A percentile compares a stretch with the other conserved stretches of the same genome.
These are phyloP conservation scores for Thunnus thynnus DNA, from an alignment of 2,113 vertebrate species.

Conservation along the genomic window DNA sequence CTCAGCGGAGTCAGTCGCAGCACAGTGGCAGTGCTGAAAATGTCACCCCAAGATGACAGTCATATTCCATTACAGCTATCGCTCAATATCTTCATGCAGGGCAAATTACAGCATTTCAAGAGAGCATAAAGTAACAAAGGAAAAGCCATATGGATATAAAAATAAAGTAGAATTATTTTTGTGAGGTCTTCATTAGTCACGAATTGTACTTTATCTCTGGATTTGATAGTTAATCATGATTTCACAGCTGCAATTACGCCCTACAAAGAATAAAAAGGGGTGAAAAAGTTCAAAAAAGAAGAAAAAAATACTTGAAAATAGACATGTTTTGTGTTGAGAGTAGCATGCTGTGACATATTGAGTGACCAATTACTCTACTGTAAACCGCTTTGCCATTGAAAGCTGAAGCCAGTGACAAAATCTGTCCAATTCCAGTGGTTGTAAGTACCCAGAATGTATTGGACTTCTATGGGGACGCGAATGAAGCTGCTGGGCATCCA, in stretches of 20 bases:
- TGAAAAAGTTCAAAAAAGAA: conserved; percentile 36
- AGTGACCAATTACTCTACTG: conserved; percentile 78
- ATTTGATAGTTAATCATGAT: conserved; percentile 54
- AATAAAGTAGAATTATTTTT: conserved; percentile 47
- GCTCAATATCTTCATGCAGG: conserved; percentile 77
- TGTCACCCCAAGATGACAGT: conserved; percentile 79
- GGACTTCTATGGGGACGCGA: conserved; percentile 78
- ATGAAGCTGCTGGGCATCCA: conserved; percentile 79
- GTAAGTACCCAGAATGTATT: conserved; percentile 77
- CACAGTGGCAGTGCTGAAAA: conserved; percentile 80
- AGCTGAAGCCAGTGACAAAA: conserved; percentile 75
- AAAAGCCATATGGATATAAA: conserved; percentile 69
- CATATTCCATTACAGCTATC: conserved; percentile 79
- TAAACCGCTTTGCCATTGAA: conserved; percentile 78
- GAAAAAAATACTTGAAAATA: conserved; percentile 59
- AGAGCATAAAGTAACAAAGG: conserved; percentile 71
- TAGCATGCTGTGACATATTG: conserved; percentile 77
- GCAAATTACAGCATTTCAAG: conserved; percentile 74
- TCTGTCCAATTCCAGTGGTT: conserved; percentile 79
- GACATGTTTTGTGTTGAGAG: conserved; percentile 68
- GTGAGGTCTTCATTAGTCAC: conserved; percentile 17
- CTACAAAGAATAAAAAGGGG: conserved; percentile 7
- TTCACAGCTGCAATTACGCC: conserved; percentile 34
- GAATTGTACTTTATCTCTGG: conserved; percentile 47
- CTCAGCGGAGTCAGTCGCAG: conserved; percentile 73